Percentiles rank a stretch among this genome's conserved stretches.
Conservation (phyloP, 2,113 vertebrate species). For the Myiagra hebetior region DNA sequence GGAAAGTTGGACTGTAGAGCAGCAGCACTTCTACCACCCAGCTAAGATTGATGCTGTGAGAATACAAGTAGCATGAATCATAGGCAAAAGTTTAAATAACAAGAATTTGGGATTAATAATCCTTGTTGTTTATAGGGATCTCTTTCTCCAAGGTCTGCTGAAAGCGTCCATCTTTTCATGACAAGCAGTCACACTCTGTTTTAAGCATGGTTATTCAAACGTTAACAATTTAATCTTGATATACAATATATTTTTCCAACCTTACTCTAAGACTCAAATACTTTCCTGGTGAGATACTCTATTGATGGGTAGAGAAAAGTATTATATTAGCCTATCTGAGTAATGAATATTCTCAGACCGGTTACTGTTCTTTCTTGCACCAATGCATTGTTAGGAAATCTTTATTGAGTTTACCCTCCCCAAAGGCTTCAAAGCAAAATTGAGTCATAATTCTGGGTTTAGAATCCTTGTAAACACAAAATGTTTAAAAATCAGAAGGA, state of each 20-base stretch:
- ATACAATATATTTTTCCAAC: background rate
- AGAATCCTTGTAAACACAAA: background rate
- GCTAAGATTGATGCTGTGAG: background rate
- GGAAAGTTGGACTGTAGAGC: background rate
- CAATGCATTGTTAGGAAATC: background rate
- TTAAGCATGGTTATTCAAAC: background rate
- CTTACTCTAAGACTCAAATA: background rate
- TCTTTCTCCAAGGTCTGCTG: background rate
- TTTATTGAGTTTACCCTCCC: background rate
- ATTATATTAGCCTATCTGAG: background rate
- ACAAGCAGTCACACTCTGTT: background rate
- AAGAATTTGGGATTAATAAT: background rate
- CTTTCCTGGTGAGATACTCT: background rate
- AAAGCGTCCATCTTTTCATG: background rate
- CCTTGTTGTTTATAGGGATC: background rate
- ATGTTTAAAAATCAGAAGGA: background rate
- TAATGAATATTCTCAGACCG: background rate
- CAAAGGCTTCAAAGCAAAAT: background rate
- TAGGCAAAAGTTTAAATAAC: background rate
- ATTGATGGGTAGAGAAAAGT: background rate
- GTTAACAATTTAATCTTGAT: background rate
- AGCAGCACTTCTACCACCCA: background rate
- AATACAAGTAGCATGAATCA: background rate
- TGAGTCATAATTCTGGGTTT: background rate
- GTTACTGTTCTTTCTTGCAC: background rate